Conservation (phyloP, 2,888 invertebrate species). For the Smittia sp. region DNA sequence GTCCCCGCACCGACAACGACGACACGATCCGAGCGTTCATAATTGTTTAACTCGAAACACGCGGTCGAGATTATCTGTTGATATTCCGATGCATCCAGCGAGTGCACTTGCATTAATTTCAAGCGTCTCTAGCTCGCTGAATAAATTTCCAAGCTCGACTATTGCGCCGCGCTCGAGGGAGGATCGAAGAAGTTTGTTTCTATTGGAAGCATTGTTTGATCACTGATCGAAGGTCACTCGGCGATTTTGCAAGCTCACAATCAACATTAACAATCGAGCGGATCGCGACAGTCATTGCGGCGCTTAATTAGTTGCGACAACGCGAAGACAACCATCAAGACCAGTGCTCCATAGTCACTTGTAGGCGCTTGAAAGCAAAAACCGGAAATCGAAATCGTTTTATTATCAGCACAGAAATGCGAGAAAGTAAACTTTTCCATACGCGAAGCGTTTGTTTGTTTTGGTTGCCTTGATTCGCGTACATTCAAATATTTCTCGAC, state of each 20-base stretch:
- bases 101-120: background rate
- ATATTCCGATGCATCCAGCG: background rate
- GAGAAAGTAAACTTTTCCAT: constrained; percentile 4
- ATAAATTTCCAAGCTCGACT: too few species aligned
- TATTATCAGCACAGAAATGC: background rate
- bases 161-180: background rate
- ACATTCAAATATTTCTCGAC: background rate
- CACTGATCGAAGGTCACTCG: background rate
- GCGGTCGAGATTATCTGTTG: background rate
- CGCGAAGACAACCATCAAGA: too few species aligned
- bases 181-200: background rate
- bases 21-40: background rate
- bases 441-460: background rate
- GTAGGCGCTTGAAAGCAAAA: background rate
- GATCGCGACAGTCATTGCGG: too few species aligned
- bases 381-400: background rate
- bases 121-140: too few species aligned
- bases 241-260: too few species aligned
- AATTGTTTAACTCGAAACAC: background rate
- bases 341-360: too few species aligned
- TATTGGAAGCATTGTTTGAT: background rate
- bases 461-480: background rate
- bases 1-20: too few species aligned
- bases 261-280: background rate
- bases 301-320: too few species aligned